Evolutionary conservation across 2,797 vertebrate genomes (phyloP), one percentile per base, ranked within the genome.

Genomic region (Molossus alvarezi): DNA sequence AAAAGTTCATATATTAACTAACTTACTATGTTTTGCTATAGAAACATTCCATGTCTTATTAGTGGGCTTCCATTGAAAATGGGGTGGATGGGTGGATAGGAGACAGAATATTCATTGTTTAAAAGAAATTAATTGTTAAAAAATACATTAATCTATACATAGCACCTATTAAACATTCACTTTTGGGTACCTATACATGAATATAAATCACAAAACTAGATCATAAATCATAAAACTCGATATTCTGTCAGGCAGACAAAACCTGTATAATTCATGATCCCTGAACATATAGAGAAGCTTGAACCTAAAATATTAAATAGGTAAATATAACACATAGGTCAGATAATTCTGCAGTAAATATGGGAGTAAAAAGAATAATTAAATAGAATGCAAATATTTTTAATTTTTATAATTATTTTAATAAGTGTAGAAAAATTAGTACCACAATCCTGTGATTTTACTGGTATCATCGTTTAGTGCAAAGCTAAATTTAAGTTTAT

Each of bases 141-240:
- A 94, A 58, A 57, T 91, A 93, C 67, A 21, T 85, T 72, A 76
- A 58, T 53, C 33, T 73, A 29, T 17, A 48, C 41, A n/a, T 14
- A 69, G 15, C 9, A 23, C 18, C 15, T 45, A 73, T 33, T 64
- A 92, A 90, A 57, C 20, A 58, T 60, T 90, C 25, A 88, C 18
- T 88, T 93, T 88, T 60, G 65, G n/a, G 12, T 53, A 88, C 7
- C 25, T 95, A 23, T 18, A 62, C 33, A 62, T 57, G 64, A 91
- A 76, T 20, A 93, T 69, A 95, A 95, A 58, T 92, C 21, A 57
- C 33, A 91, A 93, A 97, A 67, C 29, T 80, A 84, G 17, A 75
- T 67, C 53, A 90, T 69, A 75, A 67, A 29, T 69, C 51, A 90
- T 18, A 90, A 90, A 86, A 75, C 48, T 51, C 91, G 73, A 85